Conservation (phyloP, 2,888 invertebrate species). For the Cataglyphis rosenhaueri region DNA sequence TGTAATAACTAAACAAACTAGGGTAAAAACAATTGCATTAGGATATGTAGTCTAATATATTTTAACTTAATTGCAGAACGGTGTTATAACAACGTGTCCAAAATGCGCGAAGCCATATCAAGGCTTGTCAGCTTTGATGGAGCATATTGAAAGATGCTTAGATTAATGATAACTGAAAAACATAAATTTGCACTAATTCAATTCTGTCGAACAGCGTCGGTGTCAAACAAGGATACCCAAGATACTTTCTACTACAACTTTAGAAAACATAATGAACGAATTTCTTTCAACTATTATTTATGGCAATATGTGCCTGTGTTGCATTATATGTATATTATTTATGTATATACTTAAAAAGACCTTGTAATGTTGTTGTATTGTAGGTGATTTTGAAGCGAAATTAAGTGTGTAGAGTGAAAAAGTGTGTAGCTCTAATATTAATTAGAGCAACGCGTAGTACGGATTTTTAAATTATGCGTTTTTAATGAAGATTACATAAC, state of each 20-base stretch:
- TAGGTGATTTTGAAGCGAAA: neutral
- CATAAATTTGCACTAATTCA: neutral
- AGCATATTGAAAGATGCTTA: slow-evolving; percentile 50
- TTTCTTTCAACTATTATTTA: neutral
- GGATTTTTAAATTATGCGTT: neutral
- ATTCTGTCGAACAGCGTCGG: neutral
- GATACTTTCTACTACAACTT: neutral
- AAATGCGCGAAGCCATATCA: slow-evolving; percentile 17
- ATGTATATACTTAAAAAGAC: neutral
- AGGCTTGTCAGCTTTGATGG: neutral
- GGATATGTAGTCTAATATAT: neutral
- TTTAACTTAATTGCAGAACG: slow-evolving; percentile 24
- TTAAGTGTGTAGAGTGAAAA: neutral
- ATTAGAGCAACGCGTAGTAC: neutral
- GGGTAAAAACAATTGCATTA: neutral
- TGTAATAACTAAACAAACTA: neutral
- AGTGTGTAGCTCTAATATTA: neutral
- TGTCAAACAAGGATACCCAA: neutral
- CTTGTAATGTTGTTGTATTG: neutral
- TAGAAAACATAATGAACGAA: neutral
- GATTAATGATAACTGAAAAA: slow-evolving; percentile 10
- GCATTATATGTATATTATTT: neutral
- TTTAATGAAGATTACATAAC: neutral
- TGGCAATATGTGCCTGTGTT: neutral
- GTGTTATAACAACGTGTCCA: slow-evolving; percentile 31